phyloP scores from a whole-genome alignment of 2,888 invertebrate genomes.

The Lasioglossum figueresi region DNA sequence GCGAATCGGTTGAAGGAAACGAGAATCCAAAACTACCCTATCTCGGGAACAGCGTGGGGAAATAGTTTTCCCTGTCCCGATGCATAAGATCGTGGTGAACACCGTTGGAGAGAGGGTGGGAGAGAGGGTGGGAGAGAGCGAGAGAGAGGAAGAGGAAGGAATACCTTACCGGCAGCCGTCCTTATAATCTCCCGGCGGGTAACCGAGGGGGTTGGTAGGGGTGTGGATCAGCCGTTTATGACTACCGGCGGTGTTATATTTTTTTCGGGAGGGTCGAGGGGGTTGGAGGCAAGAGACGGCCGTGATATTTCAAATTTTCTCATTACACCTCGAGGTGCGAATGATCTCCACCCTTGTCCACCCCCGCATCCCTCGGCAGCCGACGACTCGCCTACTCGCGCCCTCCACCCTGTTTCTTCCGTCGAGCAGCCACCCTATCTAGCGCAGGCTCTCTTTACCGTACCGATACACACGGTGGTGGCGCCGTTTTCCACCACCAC shows the following conservation, averaged over 20 bases:
- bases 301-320: constrained; percentile 84
- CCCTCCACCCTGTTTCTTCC: constrained; percentile 40
- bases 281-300: constrained; percentile 66
- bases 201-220: constrained; percentile 58
- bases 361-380: constrained; percentile 37
- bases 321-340: constrained; percentile 83
- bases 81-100: constrained; percentile 63
- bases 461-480: constrained; percentile 63
- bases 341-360: constrained; percentile 76
- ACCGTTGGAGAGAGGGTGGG: constrained; percentile 53
- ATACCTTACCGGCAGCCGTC: constrained; percentile 72
- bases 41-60: not conserved
- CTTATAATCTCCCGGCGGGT: constrained; percentile 76
- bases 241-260: constrained; percentile 77
- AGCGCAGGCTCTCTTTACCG: constrained; percentile 59
- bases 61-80: constrained; percentile 7
- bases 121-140: not conserved
- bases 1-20: not conserved
- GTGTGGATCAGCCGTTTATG: constrained; percentile 80
- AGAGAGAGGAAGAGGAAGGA: constrained; percentile 48
- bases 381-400: not conserved
- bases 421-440: constrained; percentile 55
- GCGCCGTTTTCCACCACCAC: constrained; percentile 60
- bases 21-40: constrained; percentile 3
- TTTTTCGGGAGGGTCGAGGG: constrained; percentile 54